Evolutionary conservation across 2,113 vertebrate genomes (phyloP), one percentile per base, ranked within the genome.

Genomic region (Polyodon spathula): DNA sequence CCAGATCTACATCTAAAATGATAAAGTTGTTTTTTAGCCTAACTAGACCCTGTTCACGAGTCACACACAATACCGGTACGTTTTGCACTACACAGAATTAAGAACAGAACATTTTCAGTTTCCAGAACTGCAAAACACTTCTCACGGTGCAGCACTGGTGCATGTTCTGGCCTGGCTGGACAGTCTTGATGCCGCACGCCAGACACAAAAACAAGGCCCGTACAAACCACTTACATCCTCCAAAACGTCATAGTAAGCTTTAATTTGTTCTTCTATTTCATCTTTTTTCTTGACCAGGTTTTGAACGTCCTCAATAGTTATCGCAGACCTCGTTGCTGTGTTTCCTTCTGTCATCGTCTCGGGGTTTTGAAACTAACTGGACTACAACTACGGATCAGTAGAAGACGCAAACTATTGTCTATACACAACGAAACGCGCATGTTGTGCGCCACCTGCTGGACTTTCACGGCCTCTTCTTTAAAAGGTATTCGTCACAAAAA

Each of bases 251-350:
- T 91, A 91, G 61, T 89, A 93, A 0, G 92, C 93, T 67, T 93
- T 85, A 67, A 98, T 97, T 76, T 94, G 91, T 11, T 91, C 92
- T 68, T 98, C 95, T 2, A 98, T 84, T n/a, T 92, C 86, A 37
- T 98, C 93, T 78, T 98, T 98, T 79, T 82, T 84, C 63, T 86
- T 81, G 40, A 97, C 76, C 14, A 97, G 84, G 56, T 70, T 71
- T 72, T 88, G 84, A 0, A 97, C 83, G 1, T 90, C 87, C 4
- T 84, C 78, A 68, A 87, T 64, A 0, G 87, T 86, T 15, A 87
- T 62, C 1, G 66, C 63, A 0, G 55, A 37, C 8, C 53, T 54
- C 48, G 3, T 27, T 27, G 27, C 53, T 5, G 14, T 8, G 59
- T 65, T 76, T 55, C 14, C 75, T 15, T 17, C 75, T 6, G 68